Evolutionary conservation across 2,113 vertebrate species (phyloP), one percentile per base, ranked within the genome.

Genomic region (Grallaria varia): DNA sequence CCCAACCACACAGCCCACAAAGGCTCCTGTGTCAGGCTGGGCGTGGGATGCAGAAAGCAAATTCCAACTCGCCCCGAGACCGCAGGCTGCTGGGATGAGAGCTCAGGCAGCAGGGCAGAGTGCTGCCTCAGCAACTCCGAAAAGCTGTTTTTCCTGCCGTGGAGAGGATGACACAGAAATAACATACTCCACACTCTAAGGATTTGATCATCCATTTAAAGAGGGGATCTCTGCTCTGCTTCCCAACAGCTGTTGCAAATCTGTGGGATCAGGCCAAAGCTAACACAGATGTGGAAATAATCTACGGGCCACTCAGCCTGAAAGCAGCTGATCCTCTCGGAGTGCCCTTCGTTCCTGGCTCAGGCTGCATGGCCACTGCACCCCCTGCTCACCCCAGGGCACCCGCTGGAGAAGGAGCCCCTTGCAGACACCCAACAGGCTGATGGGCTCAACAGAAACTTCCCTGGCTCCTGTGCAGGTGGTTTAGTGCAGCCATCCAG

Each of bases 221-320:
- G 82, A 94, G 87, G 94, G 94, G 92, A 93, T 93, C 97, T 97
- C 84, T 96, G 94, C 94, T 98, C 95, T 5, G 74, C 96, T 97
- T 97, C 96, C 96, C 97, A 97, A 96, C 98, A 98, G 98, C 98
- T 98, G 98, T 81, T 98, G 96, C 91, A 95, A 97, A 97, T 96
- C 97, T 96, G 75, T 87, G 72, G 94, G 97, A 97, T 97, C 87
- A 95, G 89, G 97, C 97, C 97, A 98, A 98, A 97, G 95, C 97
- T 97, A 98, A 98, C 96, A 96, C 97, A 98, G 97, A 98, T 97
- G 97, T 90, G 76, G 90, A 97, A 96, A 93, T 96, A 94, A 97
- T 96, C 96, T 97, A 72, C 1, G 1, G 78, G 50, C 96, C 84
- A 35, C 47, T 76, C 72, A 93, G 97, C 74, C 84, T 58, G 47